phyloP scores from a whole-genome alignment of 2,888 invertebrate species.

The Penaeus monodon region DNA sequence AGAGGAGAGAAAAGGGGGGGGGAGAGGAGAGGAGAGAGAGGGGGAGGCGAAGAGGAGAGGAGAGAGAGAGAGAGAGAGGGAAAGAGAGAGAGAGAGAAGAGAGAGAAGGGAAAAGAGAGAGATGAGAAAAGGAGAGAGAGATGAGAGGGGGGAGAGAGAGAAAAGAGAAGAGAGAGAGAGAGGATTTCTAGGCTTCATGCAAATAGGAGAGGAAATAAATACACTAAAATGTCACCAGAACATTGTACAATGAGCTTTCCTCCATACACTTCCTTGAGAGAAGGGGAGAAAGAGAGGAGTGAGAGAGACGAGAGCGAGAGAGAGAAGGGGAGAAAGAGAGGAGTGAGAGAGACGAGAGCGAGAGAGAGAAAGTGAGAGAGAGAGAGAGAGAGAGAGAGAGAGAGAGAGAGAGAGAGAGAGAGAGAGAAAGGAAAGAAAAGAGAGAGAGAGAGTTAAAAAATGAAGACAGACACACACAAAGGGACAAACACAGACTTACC shows the following conservation, averaged over 20 bases:
- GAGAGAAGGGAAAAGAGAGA: too few species aligned
- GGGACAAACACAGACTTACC: too few species aligned
- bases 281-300: background rate
- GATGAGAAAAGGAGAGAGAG: too few species aligned
- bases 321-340: background rate
- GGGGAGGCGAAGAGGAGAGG: background rate
- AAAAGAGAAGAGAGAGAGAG: background rate
- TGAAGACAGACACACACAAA: background rate
- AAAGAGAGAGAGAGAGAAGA: background rate
- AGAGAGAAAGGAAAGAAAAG: background rate
- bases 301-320: background rate
- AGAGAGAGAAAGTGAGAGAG: background rate
- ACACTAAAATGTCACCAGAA: too few species aligned
- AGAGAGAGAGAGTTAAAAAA: background rate
- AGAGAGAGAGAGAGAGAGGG: background rate
- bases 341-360: background rate
- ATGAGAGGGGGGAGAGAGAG: background rate
- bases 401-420: background rate
- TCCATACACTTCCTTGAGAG: too few species aligned
- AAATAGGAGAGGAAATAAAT: too few species aligned
- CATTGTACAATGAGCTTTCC: too few species aligned
- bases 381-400: background rate
- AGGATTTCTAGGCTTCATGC: too few species aligned
- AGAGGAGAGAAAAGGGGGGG: too few species aligned
- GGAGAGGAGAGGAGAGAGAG: background rate